Base-by-base conservation (phyloP, 2,113 vertebrate species). In the Myotis lucifugus region DNA sequence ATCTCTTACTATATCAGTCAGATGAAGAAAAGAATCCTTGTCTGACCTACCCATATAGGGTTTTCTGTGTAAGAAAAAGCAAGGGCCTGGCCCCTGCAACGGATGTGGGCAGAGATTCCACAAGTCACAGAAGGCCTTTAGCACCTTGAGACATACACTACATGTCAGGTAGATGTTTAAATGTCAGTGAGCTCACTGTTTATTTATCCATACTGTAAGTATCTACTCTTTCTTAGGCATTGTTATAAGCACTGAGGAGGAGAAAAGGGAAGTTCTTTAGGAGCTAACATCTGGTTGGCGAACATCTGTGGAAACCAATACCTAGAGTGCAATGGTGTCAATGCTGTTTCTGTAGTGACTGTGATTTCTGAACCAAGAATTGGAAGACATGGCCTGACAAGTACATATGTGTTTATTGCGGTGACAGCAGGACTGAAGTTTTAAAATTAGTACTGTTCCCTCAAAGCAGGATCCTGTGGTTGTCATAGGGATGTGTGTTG, bases 31-130 rank as follows among this genome's bases (percentile, higher is more conserved):
- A n/a, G 64, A 17, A 12, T 82, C 14, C 9, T 50, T 48, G 14
- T 6, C 2, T 85, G 67, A 67, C 32, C 4, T 56, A 8, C 8
- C 10, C 25, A 18, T 37, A 15, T 0, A 64, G 64, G 48, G 15
- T 74, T 92, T 73, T 66, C 82, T 52, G 23, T 72, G 46, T 61
- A 79, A 72, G 19, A 27, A 69, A 67, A 66, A 34, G 69, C 12
- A 42, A 40, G 21, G 64, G 19, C 40, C 27, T 54, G 25, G 25
- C 23, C 37, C 34, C 48, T 17, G 48, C 0, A 17, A 5, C 67
- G 4, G 40, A 42, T 50, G 21, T 70, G n/a, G 46, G n/a, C 37
- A 17, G 69, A 69, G 46, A 56, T 73, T 83, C 56, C 27, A 52
- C 46, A 50, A 15, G 11, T 78, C 14, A 3, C 40, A 19, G 23